Base-by-base conservation (phyloP, 2,888 invertebrate genomes). In the Taphrorychus bicolor region DNA sequence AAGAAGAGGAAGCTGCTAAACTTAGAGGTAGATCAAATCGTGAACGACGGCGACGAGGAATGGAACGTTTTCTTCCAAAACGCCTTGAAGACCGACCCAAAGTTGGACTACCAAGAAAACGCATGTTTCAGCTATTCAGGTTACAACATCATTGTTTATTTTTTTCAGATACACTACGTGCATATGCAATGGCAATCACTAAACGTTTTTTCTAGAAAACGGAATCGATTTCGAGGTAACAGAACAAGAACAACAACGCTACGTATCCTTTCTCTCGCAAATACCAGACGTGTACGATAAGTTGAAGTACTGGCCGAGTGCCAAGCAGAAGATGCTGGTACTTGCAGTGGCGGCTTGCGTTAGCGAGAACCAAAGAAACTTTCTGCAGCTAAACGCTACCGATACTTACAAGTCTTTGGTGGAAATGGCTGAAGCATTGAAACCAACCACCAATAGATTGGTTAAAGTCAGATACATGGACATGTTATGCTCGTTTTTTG, bases 151-250 rank as follows among this genome's bases (percentile, higher is more conserved):
- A 45, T 14, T 45, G 11, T 32, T 9, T 32, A 32, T 1, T 32
- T 32, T 9, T 32, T 7, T 32, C 1, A 11, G 32, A 9, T 3
- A 32, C 32, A 32, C 32, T 32, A 2, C 32, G 11, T 9, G 9
- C 32, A 32, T 32, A 1, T 3, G 32, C 9, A 32, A 32, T 7
- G 32, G 11, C 7, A 45, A 45, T 45, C 17, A 14, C 7, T 1
- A 14, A 17, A 5, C 17, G 9, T 45, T 24, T 2, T 40, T 59
- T 59, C 49, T 21, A 70, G 70, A 66, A 56, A 70, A 70, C 49
- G 70, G 70, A 16, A 54, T 70, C 3, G 70, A 70, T 16, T 53
- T 70, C 17, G 70, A 70, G 48, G 57, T 70, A 5, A 70, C 70
- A 2, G 62, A 66, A 54, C 40, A 54, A 7, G 62, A 70, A 45